phyloP scores from a whole-genome alignment of 2,113 vertebrate genomes.

The Lasiurus borealis region DNA sequence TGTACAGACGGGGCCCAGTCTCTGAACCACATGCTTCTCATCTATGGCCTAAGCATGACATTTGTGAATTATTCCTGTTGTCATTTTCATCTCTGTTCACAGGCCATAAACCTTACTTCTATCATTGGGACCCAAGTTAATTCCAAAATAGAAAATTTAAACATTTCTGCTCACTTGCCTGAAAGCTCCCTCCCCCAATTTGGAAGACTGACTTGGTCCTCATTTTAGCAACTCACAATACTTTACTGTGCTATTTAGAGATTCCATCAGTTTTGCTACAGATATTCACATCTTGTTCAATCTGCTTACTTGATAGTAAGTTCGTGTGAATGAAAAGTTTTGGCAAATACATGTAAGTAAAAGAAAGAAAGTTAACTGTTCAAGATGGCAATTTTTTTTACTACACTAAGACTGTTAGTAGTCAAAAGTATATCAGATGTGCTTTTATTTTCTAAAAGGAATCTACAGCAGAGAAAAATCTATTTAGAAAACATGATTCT shows the following conservation, averaged over 20 bases:
- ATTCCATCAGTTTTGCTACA: background rate
- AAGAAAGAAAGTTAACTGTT: conserved; percentile 37
- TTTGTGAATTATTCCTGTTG: conserved; percentile 45
- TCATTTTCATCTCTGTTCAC: conserved; percentile 53
- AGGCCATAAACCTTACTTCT: conserved; percentile 1
- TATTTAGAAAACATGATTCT: conserved; percentile 11
- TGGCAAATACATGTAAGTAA: conserved; percentile 23
- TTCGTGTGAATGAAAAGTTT: conserved; percentile 37
- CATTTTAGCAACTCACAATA: conserved; percentile 5
- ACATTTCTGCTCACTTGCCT: conserved; percentile 28
- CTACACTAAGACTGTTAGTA: background rate
- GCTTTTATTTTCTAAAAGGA: conserved; percentile 45
- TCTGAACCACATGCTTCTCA: conserved; percentile 29
- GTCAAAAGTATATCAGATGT: conserved; percentile 49
- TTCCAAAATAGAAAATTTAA: conserved; percentile 9
- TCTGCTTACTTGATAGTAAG: background rate
- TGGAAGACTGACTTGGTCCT: background rate
- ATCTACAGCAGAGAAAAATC: conserved; percentile 10
- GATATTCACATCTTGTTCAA: conserved; percentile 37
- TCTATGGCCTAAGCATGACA: conserved; percentile 7
- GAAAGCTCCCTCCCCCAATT: background rate
- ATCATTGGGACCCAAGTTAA: background rate
- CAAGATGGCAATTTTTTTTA: conserved; percentile 12
- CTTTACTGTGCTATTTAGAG: background rate
- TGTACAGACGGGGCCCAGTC: background rate